Percentiles rank a stretch among this genome's conserved stretches.
These are phyloP conservation scores for Montipora foliosa DNA, from an alignment of 64 coral and sea anemone genomes.

Conservation along the genomic window DNA sequence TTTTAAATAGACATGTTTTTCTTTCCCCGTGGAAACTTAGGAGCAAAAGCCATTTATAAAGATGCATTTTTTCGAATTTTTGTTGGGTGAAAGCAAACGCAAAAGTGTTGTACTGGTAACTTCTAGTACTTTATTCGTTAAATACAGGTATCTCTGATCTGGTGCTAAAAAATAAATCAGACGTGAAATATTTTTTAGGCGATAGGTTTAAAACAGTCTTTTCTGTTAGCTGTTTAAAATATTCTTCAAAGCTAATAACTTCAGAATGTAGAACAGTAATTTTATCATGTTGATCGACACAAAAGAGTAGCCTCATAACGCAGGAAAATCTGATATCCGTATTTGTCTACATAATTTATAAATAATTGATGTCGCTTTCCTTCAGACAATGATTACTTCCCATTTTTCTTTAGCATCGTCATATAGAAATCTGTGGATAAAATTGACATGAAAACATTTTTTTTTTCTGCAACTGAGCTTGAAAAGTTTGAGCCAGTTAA, in stretches of 20 bases:
- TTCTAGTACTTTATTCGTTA: slow-evolving; percentile 14
- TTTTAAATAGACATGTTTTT: neutral
- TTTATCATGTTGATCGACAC: slow-evolving; percentile 42
- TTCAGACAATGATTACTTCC: slow-evolving; percentile 12
- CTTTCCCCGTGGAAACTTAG: neutral
- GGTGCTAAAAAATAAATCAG: slow-evolving; percentile 16
- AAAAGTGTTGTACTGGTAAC: slow-evolving; percentile 1
- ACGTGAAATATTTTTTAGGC: slow-evolving; percentile 17
- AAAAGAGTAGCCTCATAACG: slow-evolving; percentile 29
- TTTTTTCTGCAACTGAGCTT: neutral
- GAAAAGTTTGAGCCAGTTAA: neutral
- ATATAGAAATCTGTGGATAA: neutral
- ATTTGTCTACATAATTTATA: slow-evolving; percentile 9
- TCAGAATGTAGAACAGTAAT: slow-evolving; percentile 23
- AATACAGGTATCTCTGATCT: slow-evolving; percentile 22
- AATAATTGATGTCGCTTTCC: slow-evolving; percentile 21
- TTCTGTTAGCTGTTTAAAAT: neutral
- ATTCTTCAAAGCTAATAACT: slow-evolving; percentile 33
- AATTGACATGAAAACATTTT: neutral
- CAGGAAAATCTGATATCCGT: slow-evolving; percentile 43
- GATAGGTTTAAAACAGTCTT: neutral
- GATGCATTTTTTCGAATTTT: neutral
- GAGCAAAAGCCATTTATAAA: too few relatives aligned
- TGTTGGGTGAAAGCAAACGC: neutral
- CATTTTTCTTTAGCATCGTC: neutral